Conservation (phyloP, 1,140 invertebrate genomes). For the Drosophila novamexicana region DNA sequence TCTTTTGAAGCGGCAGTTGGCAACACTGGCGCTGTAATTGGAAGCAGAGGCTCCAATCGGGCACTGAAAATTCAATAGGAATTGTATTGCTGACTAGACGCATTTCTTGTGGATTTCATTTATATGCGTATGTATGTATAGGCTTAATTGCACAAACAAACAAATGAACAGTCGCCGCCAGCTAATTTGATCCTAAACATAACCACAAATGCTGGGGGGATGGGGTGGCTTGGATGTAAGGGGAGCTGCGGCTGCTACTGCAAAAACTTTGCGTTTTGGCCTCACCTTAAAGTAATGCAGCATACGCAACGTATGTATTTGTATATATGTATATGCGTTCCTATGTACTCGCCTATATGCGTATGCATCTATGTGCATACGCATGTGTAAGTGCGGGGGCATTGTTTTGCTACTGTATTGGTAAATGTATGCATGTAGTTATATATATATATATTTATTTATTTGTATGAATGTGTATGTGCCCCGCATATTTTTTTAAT, state of each 20-base stretch:
- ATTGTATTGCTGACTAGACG: constrained; percentile 32
- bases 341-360: constrained; percentile 23
- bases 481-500: constrained; percentile 39
- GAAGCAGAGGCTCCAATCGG: constrained; percentile 18
- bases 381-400: constrained; percentile 16
- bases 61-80: constrained; percentile 25
- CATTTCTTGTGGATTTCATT: constrained; percentile 4
- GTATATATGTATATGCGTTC: background rate
- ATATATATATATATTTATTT: constrained; percentile 25
- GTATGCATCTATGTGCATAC: constrained; percentile 15
- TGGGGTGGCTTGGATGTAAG: background rate
- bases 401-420: constrained; percentile 30
- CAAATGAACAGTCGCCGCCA: constrained; percentile 38
- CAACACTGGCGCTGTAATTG: constrained; percentile 24
- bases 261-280: constrained; percentile 48
- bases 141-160: constrained; percentile 41
- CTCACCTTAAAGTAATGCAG: constrained; percentile 57
- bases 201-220: constrained; percentile 34
- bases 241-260: constrained; percentile 23
- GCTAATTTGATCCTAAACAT: constrained; percentile 57
- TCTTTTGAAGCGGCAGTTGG: too few relatives aligned
- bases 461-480: constrained; percentile 24
- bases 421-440: constrained; percentile 27
- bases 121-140: background rate
- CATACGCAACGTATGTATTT: constrained; percentile 15